Evolutionary conservation across 2,888 invertebrate genomes (phyloP), one percentile per base, ranked within the genome.

Genomic region (Scaptomyza reducta): DNA sequence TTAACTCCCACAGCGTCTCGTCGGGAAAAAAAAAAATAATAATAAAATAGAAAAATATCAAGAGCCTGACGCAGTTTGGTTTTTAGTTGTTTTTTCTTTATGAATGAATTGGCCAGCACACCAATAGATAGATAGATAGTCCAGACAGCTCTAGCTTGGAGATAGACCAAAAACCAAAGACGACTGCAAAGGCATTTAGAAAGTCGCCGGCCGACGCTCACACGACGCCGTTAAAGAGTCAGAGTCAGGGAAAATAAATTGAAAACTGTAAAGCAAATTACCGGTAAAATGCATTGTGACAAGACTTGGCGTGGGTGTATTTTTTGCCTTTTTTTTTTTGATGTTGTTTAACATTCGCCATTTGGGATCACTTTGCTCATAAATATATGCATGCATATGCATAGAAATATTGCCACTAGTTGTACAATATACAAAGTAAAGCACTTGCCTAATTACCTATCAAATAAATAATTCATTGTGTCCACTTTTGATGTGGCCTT

Each of bases 211-310:
- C 87, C 74, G 66, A 81, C 79, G 61, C 77, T 71, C 77, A 63
- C 75, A 73, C 66, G 66, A 47, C 46, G 72, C 77, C 77, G 77
- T 77, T 74, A 72, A 74, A 74, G 61, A 77, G 70, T 61, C 58
- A 74, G 61, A 77, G 70, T 61, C 58, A 63, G 68, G 79, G 77
- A 87, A 83, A 83, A 83, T 83, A 83, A 87, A 83, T 83, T 87
- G 82, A 83, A 83, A 83, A 85, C 82, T 83, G 82, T 83, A 83
- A 83, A 83, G 88, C 77, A 83, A 83, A 83, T 83, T 83, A 87
- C 88, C 66, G 77, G 82, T 82, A 87, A 83, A 83, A 87, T 82
- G 83, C 82, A 87, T 87, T 87, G 82, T 83, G 82, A 85, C 82
- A 87, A 83, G 86, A 79, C 86, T 67, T 66, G 50, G 86, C 83